These are phyloP conservation scores for Catharus bicknelli DNA, from an alignment of 2,113 vertebrate species.

Conservation along the genomic window DNA sequence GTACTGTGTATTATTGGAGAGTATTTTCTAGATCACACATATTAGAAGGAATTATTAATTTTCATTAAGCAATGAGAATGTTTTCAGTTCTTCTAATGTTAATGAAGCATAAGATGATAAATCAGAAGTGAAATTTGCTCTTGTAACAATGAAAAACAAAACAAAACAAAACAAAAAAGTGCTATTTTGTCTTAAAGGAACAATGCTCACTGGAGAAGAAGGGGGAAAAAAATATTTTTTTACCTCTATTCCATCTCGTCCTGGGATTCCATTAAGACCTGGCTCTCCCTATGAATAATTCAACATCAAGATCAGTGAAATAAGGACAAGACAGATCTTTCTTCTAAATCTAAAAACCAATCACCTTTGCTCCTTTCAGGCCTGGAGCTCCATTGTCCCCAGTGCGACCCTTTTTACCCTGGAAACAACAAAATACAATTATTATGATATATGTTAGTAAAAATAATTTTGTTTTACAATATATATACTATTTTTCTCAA, in stretches of 20 bases:
- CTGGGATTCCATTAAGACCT: conserved; percentile 84
- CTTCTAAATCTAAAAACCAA: neutral
- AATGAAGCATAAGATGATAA: neutral
- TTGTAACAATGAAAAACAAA: neutral
- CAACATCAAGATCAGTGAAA: neutral
- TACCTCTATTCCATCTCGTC: conserved; percentile 85
- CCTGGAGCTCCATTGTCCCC: conserved; percentile 84
- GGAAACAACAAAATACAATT: neutral
- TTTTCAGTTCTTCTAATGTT: neutral
- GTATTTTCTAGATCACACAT: neutral
- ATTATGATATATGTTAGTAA: neutral
- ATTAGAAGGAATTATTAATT: neutral
- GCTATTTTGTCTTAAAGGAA: neutral
- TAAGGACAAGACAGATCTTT: neutral
- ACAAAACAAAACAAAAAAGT: neutral
- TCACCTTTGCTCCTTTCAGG: conserved; percentile 85
- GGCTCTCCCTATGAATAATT: conserved; percentile 79
- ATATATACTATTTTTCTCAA: neutral
- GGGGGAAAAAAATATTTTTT: neutral
- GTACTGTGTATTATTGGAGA: neutral
- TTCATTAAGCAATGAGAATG: neutral
- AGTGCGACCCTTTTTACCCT: conserved; percentile 89
- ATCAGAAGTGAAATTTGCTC: neutral
- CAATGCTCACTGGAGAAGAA: neutral
- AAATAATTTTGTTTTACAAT: neutral